Base-by-base conservation (phyloP, 35 echinoderm and acorn worm species). In the Strongylocentrotus purpuratus region DNA sequence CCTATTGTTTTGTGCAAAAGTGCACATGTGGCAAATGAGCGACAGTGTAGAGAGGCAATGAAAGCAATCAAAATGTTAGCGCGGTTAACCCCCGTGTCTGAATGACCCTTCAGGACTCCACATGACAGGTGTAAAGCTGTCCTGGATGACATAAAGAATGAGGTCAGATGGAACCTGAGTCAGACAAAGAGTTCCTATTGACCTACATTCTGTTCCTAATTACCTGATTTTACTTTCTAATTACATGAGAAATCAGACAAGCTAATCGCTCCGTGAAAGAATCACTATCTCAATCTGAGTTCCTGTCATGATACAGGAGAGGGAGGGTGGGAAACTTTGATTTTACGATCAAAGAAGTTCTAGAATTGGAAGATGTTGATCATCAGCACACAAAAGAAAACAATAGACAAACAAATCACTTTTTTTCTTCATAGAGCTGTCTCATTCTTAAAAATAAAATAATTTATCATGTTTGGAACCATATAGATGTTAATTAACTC, bases 131-230 rank as follows among this genome's bases (percentile, higher is more conserved):
- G 65, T 78, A 78, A 78, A 78, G 7, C 65, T 78, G 7, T 78
- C 65, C 65, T 78, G 28, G 65, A 46, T 89, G 87, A 89, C 87
- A 33, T 45, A 12, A 89, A 46, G 45, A 89, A 89, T 9, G 33
- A 20, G 87, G 87, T 89, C 87, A 41, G 45, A 46, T 15, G 87
- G 87, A 46, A 89, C 87, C n/a, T 25, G 45, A 89, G 33, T 89
- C 65, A 78, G 65, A 78, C 65, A 78, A 28, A 28, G 87, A 46
- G 45, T 89, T 89, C 87, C 87, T 89, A n/a, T 89, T 89, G 87
- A 89, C 87, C 87, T 45, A 46, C 15, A 94, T 61, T 55, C 48
- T 94, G 31, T 94, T 61, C 46, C 92, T 94, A 46, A 55, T 55
- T 55, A 48, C 45, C 92, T 18, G 32, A 5, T 48, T 47, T 55